These are phyloP conservation scores for Bubo scandiacus DNA, from an alignment of 2,113 vertebrate species.

Conservation along the genomic window DNA sequence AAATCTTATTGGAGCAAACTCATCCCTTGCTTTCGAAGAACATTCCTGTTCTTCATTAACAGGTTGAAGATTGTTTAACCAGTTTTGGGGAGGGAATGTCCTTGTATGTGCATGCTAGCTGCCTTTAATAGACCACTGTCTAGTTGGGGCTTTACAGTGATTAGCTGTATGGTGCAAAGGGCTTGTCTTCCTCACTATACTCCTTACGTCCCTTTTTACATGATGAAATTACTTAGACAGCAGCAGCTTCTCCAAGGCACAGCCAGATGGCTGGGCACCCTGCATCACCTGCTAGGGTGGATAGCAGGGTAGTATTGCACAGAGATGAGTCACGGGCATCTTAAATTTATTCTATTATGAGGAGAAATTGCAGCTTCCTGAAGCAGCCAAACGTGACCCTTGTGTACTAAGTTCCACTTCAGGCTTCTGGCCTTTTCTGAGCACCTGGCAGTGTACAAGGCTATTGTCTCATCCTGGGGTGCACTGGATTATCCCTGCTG, in stretches of 20 bases:
- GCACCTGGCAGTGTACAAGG: background rate
- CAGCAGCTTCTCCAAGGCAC: background rate
- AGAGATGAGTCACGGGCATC: background rate
- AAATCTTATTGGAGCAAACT: background rate
- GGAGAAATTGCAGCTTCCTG: background rate
- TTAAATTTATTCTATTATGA: background rate
- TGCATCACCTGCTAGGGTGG: background rate
- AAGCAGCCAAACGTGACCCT: background rate
- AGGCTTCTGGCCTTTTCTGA: background rate
- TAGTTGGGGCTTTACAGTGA: background rate
- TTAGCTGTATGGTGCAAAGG: background rate
- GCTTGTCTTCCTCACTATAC: fast-evolving
- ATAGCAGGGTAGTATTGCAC: background rate
- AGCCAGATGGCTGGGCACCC: background rate
- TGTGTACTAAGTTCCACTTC: background rate
- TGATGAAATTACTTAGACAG: background rate
- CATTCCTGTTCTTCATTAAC: background rate
- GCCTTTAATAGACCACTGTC: background rate
- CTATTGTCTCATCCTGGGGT: background rate
- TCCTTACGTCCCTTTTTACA: background rate
- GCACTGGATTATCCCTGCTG: background rate
- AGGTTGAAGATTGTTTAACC: background rate
- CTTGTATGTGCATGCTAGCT: background rate
- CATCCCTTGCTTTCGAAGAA: conserved; percentile 21
- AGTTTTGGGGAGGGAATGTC: background rate